Evolutionary conservation across 2,113 vertebrate genomes (phyloP).

Genomic region (Himantopus leucocephalus): DNA sequence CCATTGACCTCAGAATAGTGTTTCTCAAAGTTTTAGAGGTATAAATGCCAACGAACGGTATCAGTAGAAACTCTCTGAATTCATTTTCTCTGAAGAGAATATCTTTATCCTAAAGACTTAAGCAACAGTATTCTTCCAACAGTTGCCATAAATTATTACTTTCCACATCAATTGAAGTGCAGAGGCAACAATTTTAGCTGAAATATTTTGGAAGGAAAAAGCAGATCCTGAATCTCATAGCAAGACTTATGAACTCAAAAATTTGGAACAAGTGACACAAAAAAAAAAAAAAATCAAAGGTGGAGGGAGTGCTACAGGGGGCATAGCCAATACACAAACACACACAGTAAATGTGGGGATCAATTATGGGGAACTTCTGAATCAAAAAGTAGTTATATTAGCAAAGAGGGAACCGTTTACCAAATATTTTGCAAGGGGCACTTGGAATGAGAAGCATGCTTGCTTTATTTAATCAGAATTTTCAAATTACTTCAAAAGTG

Average conservation of each 20-base stretch:
- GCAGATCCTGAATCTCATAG: neutral
- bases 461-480: neutral
- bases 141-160: neutral
- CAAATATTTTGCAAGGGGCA: neutral
- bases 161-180: neutral
- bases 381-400: neutral
- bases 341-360: neutral
- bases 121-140: neutral
- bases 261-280: neutral
- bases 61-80: neutral
- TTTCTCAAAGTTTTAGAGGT: neutral
- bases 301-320: neutral
- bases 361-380: neutral
- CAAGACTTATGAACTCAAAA: neutral
- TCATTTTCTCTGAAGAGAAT: neutral
- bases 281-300: neutral
- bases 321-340: neutral
- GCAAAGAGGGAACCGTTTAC: neutral
- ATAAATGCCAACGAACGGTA: neutral
- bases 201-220: neutral
- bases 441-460: neutral
- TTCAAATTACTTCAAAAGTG: neutral
- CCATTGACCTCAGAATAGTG: neutral
- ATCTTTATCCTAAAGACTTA: neutral
- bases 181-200: neutral